Conservation (phyloP, 2,113 vertebrate genomes). For the Rhabdornis inornatus region DNA sequence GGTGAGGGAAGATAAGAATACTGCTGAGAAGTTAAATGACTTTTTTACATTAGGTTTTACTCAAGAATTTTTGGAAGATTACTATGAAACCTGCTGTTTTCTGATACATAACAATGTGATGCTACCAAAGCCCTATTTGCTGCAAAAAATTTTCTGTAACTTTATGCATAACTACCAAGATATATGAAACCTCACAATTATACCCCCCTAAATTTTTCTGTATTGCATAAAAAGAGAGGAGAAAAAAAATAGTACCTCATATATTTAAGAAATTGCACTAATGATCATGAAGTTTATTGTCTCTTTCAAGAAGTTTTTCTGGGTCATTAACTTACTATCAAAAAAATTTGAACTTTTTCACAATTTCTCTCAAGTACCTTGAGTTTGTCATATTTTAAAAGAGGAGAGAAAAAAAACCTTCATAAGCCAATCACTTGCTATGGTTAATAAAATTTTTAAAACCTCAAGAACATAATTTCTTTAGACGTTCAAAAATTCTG, state of each 20-base stretch:
- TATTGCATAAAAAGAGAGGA: neutral
- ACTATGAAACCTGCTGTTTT: neutral
- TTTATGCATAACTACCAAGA: neutral
- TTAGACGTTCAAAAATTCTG: neutral
- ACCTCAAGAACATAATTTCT: neutral
- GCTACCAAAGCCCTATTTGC: neutral
- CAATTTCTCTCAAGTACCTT: neutral
- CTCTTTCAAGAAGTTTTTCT: neutral
- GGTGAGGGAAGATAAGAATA: neutral
- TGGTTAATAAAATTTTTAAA: neutral
- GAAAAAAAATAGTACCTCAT: neutral
- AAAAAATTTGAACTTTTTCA: neutral
- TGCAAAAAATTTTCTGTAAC: neutral
- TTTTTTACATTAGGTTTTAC: slow-evolving; percentile 25
- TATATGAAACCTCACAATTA: neutral
- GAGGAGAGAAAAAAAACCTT: neutral
- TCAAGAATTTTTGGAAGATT: neutral
- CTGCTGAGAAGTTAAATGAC: neutral
- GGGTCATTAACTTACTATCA: neutral
- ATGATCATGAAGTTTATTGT: neutral
- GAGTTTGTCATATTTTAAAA: neutral
- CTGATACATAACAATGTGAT: neutral
- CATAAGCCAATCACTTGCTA: neutral
- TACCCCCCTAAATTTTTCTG: neutral
- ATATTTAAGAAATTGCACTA: neutral